A percentile compares a stretch with the other conserved stretches of the same genome.
Conservation (phyloP, 2,113 vertebrate genomes). For the Tetrao urogallus region DNA sequence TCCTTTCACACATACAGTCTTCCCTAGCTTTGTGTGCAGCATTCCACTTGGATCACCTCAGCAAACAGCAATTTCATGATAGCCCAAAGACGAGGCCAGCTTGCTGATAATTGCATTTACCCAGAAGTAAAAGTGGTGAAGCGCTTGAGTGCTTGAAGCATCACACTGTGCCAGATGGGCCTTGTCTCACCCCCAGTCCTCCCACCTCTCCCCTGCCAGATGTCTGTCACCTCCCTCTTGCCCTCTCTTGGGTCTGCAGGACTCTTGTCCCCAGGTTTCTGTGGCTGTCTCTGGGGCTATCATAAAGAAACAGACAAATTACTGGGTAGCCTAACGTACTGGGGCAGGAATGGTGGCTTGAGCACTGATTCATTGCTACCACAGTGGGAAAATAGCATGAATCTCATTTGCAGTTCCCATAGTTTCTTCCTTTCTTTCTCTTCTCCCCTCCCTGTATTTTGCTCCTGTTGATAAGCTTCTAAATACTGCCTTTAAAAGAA, state of each 20-base stretch:
- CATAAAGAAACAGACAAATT: neutral
- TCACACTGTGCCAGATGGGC: neutral
- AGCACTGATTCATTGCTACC: neutral
- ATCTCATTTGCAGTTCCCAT: neutral
- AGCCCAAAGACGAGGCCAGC: neutral
- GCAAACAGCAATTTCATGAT: neutral
- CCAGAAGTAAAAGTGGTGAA: neutral
- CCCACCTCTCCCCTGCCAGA: neutral
- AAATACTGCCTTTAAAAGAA: constrained; percentile 49
- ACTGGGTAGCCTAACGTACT: neutral
- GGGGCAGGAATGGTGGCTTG: constrained; percentile 23
- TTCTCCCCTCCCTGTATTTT: neutral
- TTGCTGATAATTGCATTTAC: neutral
- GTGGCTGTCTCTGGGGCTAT: neutral
- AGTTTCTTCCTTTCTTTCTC: constrained; percentile 16
- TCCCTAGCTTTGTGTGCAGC: neutral
- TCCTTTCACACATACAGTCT: accelerated
- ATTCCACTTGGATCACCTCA: neutral
- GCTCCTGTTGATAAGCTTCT: constrained; percentile 40
- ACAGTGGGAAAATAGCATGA: constrained; percentile 23
- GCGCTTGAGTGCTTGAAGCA: neutral
- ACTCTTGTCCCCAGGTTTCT: neutral
- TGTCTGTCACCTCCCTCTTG: neutral
- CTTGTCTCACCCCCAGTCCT: neutral
- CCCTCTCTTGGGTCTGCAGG: neutral